Conservation (phyloP, 53 echinoderm and acorn worm genomes). For the Actinopyga echinites region DNA sequence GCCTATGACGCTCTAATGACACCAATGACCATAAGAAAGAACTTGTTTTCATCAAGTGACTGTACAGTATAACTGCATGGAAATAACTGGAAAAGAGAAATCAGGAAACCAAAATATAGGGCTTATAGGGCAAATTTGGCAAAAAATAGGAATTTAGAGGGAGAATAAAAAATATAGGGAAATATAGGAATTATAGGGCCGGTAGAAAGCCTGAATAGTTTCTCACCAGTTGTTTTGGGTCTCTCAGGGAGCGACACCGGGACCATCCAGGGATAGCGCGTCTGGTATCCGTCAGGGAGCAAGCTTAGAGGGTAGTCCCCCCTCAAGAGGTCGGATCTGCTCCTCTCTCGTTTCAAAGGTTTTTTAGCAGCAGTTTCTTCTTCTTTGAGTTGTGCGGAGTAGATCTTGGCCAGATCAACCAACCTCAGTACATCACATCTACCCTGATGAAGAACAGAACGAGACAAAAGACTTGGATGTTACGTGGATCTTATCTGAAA, state of each 20-base stretch:
- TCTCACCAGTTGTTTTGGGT: conserved; percentile 78
- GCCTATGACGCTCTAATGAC: too few species aligned
- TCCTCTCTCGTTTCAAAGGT: neutral
- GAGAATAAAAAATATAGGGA: too few species aligned
- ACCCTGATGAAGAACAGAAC: conserved; percentile 54
- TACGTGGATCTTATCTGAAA: too few species aligned
- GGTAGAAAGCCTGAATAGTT: too few species aligned
- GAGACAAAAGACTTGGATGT: neutral
- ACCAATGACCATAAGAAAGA: too few species aligned
- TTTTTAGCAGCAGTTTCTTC: neutral
- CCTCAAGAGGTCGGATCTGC: conserved; percentile 38
- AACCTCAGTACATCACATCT: conserved; percentile 90
- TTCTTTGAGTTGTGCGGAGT: conserved; percentile 45
- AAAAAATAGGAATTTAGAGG: too few species aligned
- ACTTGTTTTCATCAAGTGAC: too few species aligned
- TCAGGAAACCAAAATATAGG: too few species aligned
- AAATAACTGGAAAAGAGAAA: too few species aligned
- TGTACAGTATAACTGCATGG: too few species aligned
- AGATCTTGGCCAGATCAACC: conserved; percentile 86
- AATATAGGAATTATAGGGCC: too few species aligned
- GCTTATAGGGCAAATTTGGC: too few species aligned
- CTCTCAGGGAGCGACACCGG: conserved; percentile 48
- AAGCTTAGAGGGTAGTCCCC: conserved; percentile 72
- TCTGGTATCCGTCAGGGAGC: conserved; percentile 62
- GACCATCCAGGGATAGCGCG: conserved; percentile 61